Evolutionary conservation across 2,888 invertebrate genomes (phyloP).

Genomic region (Litoditis marina): DNA sequence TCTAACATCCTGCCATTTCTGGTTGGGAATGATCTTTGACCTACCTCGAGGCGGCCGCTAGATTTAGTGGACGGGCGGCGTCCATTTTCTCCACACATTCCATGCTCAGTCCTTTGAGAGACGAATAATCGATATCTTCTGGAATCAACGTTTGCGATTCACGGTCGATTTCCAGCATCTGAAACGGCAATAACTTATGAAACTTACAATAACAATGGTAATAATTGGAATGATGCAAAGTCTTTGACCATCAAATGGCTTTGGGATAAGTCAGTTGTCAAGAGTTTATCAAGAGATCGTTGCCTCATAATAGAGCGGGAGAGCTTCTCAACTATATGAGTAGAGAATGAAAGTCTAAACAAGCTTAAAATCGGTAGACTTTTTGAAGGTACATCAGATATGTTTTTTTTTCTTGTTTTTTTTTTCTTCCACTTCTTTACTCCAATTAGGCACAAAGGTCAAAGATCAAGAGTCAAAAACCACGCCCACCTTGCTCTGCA

Average conservation of each 20-base stretch:
- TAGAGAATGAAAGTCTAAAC: too few species aligned
- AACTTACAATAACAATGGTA: not conserved
- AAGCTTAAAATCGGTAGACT: too few species aligned
- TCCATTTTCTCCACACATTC: slow-evolving; percentile 60
- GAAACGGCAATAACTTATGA: not conserved
- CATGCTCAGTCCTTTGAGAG: slow-evolving; percentile 72
- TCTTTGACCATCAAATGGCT: too few species aligned
- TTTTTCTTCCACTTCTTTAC: too few species aligned
- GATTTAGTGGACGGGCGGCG: slow-evolving; percentile 48
- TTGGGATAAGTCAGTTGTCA: not conserved
- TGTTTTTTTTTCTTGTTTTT: too few species aligned
- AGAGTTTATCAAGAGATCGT: not conserved
- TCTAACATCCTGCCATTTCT: too few species aligned
- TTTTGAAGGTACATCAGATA: too few species aligned
- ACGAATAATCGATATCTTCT: slow-evolving; percentile 45
- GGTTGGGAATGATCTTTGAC: too few species aligned
- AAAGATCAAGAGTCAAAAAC: not conserved
- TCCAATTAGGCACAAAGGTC: too few species aligned
- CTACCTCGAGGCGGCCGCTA: slow-evolving; percentile 58
- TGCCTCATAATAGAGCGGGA: too few species aligned
- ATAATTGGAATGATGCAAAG: too few species aligned
- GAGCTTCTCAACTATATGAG: too few species aligned
- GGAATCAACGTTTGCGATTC: slow-evolving; percentile 47
- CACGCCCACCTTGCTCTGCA: slow-evolving; percentile 32
- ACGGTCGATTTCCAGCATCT: slow-evolving; percentile 42